Evolutionary conservation across 2,888 invertebrate genomes (phyloP), one percentile per base, ranked within the genome.

Genomic region (Scaptomyza tumidula): DNA sequence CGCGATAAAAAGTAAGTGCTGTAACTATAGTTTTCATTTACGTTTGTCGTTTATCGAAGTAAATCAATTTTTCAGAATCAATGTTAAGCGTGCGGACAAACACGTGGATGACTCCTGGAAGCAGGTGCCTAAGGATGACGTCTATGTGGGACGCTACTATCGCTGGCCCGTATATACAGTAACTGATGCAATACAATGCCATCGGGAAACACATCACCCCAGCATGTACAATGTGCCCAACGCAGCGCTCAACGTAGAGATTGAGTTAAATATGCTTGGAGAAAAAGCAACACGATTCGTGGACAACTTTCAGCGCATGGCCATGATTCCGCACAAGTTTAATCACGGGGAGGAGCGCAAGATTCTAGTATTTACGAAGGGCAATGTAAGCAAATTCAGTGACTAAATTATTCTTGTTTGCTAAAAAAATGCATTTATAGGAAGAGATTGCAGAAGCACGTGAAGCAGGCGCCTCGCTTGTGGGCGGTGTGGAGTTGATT

Each of bases 191-290:
- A 93, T 98, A 13, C 92, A 94, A 70, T 95, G 94, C 63, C 96
- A 97, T 85, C 94, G 95, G 50, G 97, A 98, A 91, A 95, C 95
- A 0, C 96, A 97, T 90, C 96, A 97, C 90, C 96, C 97, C 0
- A 94, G 96, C 1, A 95, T 98, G 93, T 96, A 95, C 85, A 96
- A 98, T 91, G 92, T 93, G 39, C 96, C 97, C 0, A 93, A 95
- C 90, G 95, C 96, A 0, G 92, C 94, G 13, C 91, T 98, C 0
- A 93, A 93, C 74, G 94, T 96, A 3, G 92, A 94, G 39, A 93
- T 98, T 62, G 97, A 98, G 90, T 91, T 98, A 4, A 95, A 98
- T 90, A 96, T 98, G 96, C 93, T 93, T 75, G 92, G 75, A 0
- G 92, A 92, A 57, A 92, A 92, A 63, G 64, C 80, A 0, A 96